Conservation (phyloP, 2,113 vertebrate species). For the Dicentrarchus labrax region DNA sequence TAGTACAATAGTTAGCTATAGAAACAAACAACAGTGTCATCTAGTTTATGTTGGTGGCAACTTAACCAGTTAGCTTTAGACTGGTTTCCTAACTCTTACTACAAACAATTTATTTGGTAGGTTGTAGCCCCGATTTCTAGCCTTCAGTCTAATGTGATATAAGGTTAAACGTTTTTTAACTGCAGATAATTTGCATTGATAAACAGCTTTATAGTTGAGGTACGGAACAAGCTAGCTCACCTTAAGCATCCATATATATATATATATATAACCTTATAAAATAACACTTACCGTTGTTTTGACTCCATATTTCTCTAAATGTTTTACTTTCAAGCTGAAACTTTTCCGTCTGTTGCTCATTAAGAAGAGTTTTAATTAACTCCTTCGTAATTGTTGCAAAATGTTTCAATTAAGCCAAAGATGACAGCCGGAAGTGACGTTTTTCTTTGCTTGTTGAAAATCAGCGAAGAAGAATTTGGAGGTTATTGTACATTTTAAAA, state of each 20-base stretch:
- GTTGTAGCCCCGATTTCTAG: neutral
- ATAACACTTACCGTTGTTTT: neutral
- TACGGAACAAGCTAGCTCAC: no score
- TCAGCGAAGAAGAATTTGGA: neutral
- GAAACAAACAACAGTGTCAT: neutral
- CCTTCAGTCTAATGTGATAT: neutral
- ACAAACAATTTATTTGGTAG: neutral
- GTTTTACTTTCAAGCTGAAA: neutral
- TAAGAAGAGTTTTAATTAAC: no score
- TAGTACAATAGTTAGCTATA: neutral
- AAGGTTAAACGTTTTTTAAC: neutral
- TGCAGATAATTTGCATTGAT: neutral
- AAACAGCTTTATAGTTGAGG: neutral
- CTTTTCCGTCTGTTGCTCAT: neutral
- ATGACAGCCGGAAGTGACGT: constrained; percentile 15
- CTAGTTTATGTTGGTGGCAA: neutral
- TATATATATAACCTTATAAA: no score
- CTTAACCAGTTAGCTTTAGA: neutral
- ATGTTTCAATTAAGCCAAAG: neutral
- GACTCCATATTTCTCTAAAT: neutral
- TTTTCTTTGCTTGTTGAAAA: neutral
- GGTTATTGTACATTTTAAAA: neutral
- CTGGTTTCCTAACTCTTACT: neutral
- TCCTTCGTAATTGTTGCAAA: neutral
- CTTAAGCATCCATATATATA: neutral